Evolutionary conservation across 2,888 invertebrate genomes (phyloP).

Genomic region (Dasysyrphus tricinctus): DNA sequence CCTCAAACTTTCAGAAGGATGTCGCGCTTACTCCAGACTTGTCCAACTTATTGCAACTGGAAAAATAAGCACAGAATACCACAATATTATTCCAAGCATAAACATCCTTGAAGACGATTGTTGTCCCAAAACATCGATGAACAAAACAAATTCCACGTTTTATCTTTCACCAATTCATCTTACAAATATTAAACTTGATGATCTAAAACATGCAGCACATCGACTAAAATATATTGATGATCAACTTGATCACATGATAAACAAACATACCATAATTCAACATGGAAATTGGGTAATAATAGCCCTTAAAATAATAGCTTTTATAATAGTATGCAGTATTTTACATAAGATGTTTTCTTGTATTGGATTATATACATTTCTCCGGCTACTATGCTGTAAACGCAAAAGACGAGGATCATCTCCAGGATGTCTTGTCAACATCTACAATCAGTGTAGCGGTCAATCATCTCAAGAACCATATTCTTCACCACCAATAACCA

Average conservation of each 20-base stretch:
- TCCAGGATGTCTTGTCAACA: no score
- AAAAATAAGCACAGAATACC: conserved; percentile 1
- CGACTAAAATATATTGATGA: conserved; percentile 4
- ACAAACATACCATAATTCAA: background rate
- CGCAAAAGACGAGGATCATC: no score
- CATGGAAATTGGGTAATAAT: background rate
- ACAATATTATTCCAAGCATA: background rate
- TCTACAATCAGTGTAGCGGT: no score
- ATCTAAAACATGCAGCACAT: conserved; percentile 11
- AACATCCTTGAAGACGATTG: conserved; percentile 3
- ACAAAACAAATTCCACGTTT: background rate
- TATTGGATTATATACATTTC: background rate
- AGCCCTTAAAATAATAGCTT: background rate
- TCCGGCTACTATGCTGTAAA: no score
- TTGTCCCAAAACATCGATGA: background rate
- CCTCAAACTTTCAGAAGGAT: background rate
- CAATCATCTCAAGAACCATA: no score
- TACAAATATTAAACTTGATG: conserved; percentile 9
- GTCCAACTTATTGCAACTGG: conserved; percentile 1
- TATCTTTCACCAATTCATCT: conserved; percentile 2
- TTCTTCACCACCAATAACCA: no score
- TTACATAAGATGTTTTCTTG: background rate
- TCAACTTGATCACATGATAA: background rate
- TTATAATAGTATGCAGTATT: conserved; percentile 1
- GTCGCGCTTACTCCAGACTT: conserved; percentile 6